Evolutionary conservation across 1,140 invertebrate genomes (phyloP), one percentile per base, ranked within the genome.

Genomic region (Drosophila varians): DNA sequence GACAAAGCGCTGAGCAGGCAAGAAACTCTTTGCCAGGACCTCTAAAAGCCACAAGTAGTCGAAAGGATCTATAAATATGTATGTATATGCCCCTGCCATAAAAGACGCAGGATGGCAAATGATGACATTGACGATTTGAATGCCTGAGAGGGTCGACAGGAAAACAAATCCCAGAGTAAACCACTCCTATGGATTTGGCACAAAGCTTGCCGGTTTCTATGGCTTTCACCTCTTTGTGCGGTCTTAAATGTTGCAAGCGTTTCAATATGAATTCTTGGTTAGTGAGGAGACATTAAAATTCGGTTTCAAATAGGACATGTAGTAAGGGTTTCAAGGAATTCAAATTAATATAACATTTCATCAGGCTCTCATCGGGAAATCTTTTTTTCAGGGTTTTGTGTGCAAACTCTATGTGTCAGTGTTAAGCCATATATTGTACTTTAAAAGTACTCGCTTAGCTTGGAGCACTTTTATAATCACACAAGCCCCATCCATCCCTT

Each of bases 51-150:
- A 75, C 77, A 79, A 80, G 77, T 72, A 79, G 77, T 58, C 38
- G 14, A 23, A 45, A 47, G 62, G 11, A 69, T 55, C 60, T 45
- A 45, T 16, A 64, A 43, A 25, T 46, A 53, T 73, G 23, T 46
- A 53, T 71, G 23, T 46, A 14, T 16, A 12, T 36, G 16, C 8
- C 28, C 12, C 28, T n/a, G 36, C 36, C 36, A 47, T 16, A 21
- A 36, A 31, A 38, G 49, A 40, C 40, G 62, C 55, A 52, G 26
- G 48, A 68, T 62, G 28, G 52, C 53, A 38, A 71, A 69, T 62
- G 53, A 71, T 76, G 77, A 80, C 77, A 80, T 82, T 80, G 72
- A 82, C 54, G 77, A 71, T 46, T 79, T 61, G 71, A 64, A 80
- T 66, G 46, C 46, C 51, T 55, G 53, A 42, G 34, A 18, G 66